Evolutionary conservation across 2,888 invertebrate species (phyloP).

Genomic region (Hypomecis punctinalis): DNA sequence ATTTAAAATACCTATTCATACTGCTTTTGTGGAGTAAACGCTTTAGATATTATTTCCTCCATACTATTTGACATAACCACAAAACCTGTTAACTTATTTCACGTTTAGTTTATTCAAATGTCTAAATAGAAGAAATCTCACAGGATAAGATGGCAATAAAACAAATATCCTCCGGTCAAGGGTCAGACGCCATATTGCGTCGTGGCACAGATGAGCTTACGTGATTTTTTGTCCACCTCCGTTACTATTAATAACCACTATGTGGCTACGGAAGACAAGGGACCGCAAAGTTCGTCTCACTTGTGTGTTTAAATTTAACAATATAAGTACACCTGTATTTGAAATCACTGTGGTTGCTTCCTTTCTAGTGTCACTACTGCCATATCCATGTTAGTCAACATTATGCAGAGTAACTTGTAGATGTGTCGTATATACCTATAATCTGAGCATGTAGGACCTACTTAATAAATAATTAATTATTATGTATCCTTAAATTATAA

Average conservation of each 20-base stretch:
- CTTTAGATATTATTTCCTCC: no score
- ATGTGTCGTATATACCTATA: no score
- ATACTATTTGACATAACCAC: no score
- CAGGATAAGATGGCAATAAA: constrained; percentile 75
- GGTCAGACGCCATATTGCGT: constrained; percentile 84
- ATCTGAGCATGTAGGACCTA: no score
- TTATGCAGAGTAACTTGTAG: no score
- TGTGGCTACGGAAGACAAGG: constrained; percentile 50
- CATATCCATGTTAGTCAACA: no score
- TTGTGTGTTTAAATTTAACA: constrained; percentile 12
- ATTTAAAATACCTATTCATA: no score
- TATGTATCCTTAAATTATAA: no score
- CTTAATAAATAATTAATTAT: no score
- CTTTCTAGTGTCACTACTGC: no score
- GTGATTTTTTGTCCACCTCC: constrained; percentile 76
- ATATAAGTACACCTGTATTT: constrained; percentile 6
- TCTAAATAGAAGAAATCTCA: constrained; percentile 59
- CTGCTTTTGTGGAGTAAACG: no score
- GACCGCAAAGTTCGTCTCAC: constrained; percentile 23
- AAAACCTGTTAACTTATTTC: no score
- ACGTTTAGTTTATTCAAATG: background rate
- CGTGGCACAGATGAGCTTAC: constrained; percentile 69
- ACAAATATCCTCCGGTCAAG: constrained; percentile 80
- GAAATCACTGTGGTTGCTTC: background rate
- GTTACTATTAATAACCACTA: constrained; percentile 75